A percentile compares a stretch with the other conserved stretches of the same genome.
phyloP scores from a whole-genome alignment of 2,797 vertebrate species.

The Brachymystax lenok region DNA sequence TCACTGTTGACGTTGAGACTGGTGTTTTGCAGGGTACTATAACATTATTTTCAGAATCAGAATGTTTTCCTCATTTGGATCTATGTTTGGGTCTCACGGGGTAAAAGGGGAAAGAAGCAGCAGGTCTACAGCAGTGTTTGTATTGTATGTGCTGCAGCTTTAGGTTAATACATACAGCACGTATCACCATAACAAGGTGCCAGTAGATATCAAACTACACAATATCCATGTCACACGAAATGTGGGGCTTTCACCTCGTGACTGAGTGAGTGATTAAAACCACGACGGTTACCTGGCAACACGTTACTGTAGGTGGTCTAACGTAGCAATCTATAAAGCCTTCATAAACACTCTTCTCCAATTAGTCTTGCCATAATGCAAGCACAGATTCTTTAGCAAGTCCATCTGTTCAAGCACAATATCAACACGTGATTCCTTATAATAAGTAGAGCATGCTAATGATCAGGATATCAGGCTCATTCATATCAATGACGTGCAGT shows the following conservation, averaged over 20 bases:
- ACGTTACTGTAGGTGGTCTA: constrained; percentile 26
- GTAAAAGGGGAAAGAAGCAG: no score
- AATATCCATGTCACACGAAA: background rate
- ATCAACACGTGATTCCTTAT: background rate
- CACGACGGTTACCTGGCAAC: constrained; percentile 23
- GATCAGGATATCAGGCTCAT: background rate
- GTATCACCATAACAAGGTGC: background rate
- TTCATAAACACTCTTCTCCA: background rate
- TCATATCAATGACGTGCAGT: background rate
- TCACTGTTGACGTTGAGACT: no score
- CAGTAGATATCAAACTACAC: background rate
- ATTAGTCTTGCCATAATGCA: background rate
- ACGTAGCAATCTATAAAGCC: background rate
- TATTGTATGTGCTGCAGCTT: background rate
- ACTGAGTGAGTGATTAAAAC: constrained; percentile 22
- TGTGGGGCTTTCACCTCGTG: constrained; percentile 19
- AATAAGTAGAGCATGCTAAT: background rate
- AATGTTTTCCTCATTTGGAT: no score
- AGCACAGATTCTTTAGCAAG: background rate
- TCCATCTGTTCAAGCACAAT: constrained; percentile 1
- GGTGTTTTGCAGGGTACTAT: no score
- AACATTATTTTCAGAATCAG: no score
- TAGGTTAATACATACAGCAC: background rate
- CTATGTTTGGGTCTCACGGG: no score
- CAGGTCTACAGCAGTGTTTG: no score